Base-by-base conservation (phyloP, 2,797 vertebrate species). In the Knipowitschia caucasica region DNA sequence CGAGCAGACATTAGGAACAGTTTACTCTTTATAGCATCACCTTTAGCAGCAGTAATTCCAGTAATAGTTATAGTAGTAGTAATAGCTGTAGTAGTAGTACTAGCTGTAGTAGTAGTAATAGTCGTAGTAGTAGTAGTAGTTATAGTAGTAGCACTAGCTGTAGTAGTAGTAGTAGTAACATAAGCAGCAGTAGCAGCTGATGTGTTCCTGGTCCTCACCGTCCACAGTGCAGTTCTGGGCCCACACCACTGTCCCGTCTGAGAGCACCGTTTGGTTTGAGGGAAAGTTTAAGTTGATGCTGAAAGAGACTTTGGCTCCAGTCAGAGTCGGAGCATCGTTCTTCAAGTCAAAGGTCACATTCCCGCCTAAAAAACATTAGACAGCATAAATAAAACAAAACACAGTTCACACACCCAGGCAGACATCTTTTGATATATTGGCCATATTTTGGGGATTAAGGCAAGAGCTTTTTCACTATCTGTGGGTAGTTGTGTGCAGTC, bases 301-400 rank as follows among this genome's bases (percentile, higher is more conserved):
- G 86, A 98, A 98, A 5, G 93, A 94, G 25, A 89, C 76, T 52
- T 81, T 90, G 12, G 94, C 95, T 5, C 94, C 94, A 0, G 84
- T 81, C 75, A 99, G 78, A 1, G 94, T 96, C 23, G 95, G 95
- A 0, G 90, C 91, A 9, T 98, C 96, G 1, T 91, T 98, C 64
- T 79, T 91, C 53, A 98, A 62, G 34, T 92, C 80, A 57, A 98
- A 90, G 15, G 92, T 85, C 34, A 99, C 90, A 1, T 91, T 72
- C 3, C 95, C 95, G 0, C 94, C 96, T 98, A 57, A 51, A 61
- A 58, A 57, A 53, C 11, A 10, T 2, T 20, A 43, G 25, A 10
- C 1, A 23, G 4, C 3, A n/a, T 20, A 42, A 14, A 42, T 43
- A n/a, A 4, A n/a, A 15, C 23, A 26, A n/a, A n/a, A n/a, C n/a